Evolutionary conservation across 2,797 vertebrate species (phyloP).

Genomic region (Leptodactylus fallax): DNA sequence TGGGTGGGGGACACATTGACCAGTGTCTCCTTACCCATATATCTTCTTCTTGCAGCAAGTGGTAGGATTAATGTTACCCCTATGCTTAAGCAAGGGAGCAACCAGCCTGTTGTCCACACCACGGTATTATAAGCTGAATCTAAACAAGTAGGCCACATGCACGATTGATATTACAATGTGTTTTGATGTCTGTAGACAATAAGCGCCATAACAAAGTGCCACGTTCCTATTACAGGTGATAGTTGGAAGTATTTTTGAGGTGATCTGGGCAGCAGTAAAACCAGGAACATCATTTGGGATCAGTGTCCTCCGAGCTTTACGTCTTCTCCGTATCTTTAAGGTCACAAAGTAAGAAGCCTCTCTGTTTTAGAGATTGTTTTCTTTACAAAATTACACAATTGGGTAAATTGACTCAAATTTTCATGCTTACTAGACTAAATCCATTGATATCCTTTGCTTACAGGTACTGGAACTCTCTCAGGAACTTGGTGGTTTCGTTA

Average conservation of each 20-base stretch:
- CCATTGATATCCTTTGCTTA: not conserved
- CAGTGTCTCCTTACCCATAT: not conserved
- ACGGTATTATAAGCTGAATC: not conserved
- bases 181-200: not conserved
- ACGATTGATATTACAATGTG: not conserved
- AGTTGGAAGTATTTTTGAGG: conserved; percentile 96
- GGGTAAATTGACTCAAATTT: not conserved
- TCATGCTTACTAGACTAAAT: not conserved
- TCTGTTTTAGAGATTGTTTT: not conserved
- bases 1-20: not conserved
- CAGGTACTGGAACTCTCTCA: conserved; percentile 96
- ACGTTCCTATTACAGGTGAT: conserved; percentile 83
- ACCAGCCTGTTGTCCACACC: not conserved
- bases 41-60: no score
- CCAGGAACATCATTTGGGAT: conserved; percentile 95
- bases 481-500: conserved; percentile 94
- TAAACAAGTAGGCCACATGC: not conserved
- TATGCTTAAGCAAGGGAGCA: not conserved
- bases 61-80: no score
- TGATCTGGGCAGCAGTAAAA: conserved; percentile 94
- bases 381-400: not conserved
- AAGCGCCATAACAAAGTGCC: not conserved
- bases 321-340: conserved; percentile 95
- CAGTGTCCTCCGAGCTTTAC: conserved; percentile 90
- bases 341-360: conserved; percentile 89